Base-by-base conservation (phyloP, 2,888 invertebrate genomes). In the Bursaphelenchus okinawaensis region DNA sequence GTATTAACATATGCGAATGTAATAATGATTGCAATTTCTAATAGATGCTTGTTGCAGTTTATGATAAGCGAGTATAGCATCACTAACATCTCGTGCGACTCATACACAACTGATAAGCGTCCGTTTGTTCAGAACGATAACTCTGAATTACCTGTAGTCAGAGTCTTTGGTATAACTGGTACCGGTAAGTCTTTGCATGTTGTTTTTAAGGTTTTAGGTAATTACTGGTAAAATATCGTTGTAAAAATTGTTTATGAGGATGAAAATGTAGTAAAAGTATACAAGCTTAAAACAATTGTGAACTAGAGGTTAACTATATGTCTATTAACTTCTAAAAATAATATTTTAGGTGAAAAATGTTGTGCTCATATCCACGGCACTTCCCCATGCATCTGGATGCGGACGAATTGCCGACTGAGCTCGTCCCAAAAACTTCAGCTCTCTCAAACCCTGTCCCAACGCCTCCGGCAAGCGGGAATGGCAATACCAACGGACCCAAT, bases 331-430 rank as follows among this genome's bases (percentile, higher is more conserved):
- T n/a, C n/a, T n/a, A n/a, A n/a, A n/a, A n/a, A n/a, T n/a, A n/a
- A n/a, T n/a, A n/a, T 12, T 71, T 63, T 51, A 73, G 77, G 76
- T 9, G 65, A 70, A 52, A 79, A 79, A 56, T 74, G 75, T 20
- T 75, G 77, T 29, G 68, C 75, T 12, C 77, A 79, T 62, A 57
- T 79, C 7, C 76, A 79, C 63, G 79, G 78, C 26, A 71, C 69
- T 7, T 65, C 77, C 7, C 79, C 79, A 1, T 79, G 75, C 68
- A 54, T 79, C 16, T 64, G 73, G 12, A 51, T 78, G 1, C 71
- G 79, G 54, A 73, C 73, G 27, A 73, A 75, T 16, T 69, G 70
- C 50, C 63, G 62, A 20, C 63, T 68, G 29, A 68, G 67, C 8
- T 56, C 62, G 40, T 40, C 59, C 65, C 22, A 28, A 51, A 50